Conservation (phyloP, 92 coral and sea anemone genomes). For the Palythoa caribaeorum region DNA sequence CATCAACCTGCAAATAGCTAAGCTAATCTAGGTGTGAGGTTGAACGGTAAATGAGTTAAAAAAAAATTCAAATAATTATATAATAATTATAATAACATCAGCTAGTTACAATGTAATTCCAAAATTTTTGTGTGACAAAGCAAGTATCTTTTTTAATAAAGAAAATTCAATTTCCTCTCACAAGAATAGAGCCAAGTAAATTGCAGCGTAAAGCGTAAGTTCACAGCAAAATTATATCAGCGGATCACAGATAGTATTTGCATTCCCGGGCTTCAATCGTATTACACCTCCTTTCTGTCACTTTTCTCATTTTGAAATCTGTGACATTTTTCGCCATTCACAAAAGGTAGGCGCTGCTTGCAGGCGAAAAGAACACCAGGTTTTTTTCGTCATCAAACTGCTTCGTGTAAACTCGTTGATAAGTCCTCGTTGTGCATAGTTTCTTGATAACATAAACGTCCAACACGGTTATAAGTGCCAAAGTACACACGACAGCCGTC, state of each 20-base stretch:
- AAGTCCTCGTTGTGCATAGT: conserved; percentile 36
- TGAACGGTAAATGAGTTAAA: too few species aligned
- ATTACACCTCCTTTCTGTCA: neutral
- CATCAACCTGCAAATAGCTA: too few species aligned
- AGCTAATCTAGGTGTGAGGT: too few species aligned
- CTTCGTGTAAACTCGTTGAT: conserved; percentile 44
- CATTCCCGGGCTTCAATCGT: neutral
- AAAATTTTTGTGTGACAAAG: too few species aligned
- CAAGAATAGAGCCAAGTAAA: neutral
- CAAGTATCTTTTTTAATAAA: too few species aligned
- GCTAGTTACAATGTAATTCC: too few species aligned
- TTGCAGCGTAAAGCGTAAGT: neutral
- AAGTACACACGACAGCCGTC: conserved; percentile 15
- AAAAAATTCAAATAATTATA: too few species aligned
- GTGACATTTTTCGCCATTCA: neutral
- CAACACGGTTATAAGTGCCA: conserved; percentile 19
- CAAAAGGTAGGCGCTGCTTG: conserved; percentile 32
- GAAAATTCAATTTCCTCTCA: neutral
- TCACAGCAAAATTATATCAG: neutral
- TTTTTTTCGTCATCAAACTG: conserved; percentile 18
- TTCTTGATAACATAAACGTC: conserved; percentile 37
- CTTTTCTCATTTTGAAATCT: neutral
- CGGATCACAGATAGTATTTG: neutral
- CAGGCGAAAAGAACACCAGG: conserved; percentile 22
- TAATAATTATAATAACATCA: too few species aligned